Conservation (phyloP, 1,140 invertebrate species). For the Drosophila triauraria region DNA sequence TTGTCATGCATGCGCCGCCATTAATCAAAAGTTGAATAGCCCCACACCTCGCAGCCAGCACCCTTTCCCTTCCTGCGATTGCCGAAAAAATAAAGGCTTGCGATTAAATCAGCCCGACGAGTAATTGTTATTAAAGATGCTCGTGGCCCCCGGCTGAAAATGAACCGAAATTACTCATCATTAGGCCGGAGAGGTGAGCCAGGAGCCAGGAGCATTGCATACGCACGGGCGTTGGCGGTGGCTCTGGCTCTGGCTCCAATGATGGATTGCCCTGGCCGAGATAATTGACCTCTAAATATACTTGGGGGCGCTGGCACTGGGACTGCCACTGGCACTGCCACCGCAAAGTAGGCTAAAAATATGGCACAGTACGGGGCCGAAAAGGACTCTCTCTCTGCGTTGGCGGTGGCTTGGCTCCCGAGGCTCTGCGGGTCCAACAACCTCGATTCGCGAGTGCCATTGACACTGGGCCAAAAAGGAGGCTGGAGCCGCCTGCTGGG, state of each 20-base stretch:
- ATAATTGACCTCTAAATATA: conserved; percentile 80
- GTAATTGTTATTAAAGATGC: conserved; percentile 71
- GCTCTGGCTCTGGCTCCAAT: conserved; percentile 42
- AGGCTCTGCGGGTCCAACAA: conserved; percentile 62
- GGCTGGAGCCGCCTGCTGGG: conserved; percentile 47
- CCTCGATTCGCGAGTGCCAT: conserved; percentile 69
- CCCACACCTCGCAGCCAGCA: neutral
- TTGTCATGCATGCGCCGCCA: conserved; percentile 72
- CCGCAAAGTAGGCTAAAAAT: conserved; percentile 80
- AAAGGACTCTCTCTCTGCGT: conserved; percentile 18
- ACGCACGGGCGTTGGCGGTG: conserved; percentile 60
- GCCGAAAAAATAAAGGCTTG: conserved; percentile 46
- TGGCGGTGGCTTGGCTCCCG: conserved; percentile 8
- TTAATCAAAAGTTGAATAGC: conserved; percentile 81
- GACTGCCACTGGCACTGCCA: conserved; percentile 45
- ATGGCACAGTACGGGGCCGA: conserved; percentile 58
- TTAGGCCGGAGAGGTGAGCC: conserved; percentile 43
- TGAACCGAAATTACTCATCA: conserved; percentile 73
- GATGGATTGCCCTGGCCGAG: conserved; percentile 66
- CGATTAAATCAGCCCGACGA: conserved; percentile 34
- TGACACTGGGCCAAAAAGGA: conserved; percentile 63
- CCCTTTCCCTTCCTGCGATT: neutral
- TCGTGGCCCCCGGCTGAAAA: conserved; percentile 33
- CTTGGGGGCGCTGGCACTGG: conserved; percentile 47
- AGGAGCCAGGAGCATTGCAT: conserved; percentile 41